A percentile compares a stretch with the other conserved stretches of the same genome.
Evolutionary conservation across 2,797 vertebrate genomes (phyloP).

Genomic region (Dallia pectoralis): DNA sequence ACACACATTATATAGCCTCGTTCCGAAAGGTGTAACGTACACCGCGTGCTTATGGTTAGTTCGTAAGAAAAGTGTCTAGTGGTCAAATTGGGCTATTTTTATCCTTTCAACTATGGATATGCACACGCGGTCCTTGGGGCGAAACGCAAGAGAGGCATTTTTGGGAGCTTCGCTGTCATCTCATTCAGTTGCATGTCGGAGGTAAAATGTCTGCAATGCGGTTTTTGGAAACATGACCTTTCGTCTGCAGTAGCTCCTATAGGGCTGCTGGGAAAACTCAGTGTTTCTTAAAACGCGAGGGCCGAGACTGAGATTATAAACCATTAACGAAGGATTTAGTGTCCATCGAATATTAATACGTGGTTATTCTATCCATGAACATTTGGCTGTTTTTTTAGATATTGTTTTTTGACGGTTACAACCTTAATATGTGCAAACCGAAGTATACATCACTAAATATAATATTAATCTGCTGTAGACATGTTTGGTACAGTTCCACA

Average conservation of each 20-base stretch:
- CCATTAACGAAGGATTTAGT: not conserved
- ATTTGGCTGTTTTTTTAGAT: not conserved
- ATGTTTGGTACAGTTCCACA: not conserved
- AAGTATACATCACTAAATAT: not conserved
- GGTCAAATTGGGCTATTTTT: slow-evolving; percentile 64
- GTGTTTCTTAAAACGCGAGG: slow-evolving; percentile 1
- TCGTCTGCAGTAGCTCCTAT: not conserved
- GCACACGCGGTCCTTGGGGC: slow-evolving; percentile 43
- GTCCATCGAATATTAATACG: not conserved
- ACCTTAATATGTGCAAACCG: not conserved
- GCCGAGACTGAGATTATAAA: not conserved
- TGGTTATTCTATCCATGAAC: not conserved
- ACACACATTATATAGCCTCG: slow-evolving; percentile 45
- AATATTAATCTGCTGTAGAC: not conserved
- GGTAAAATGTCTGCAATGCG: slow-evolving; percentile 30
- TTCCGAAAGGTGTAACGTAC: slow-evolving; percentile 45
- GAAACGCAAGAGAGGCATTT: slow-evolving; percentile 44
- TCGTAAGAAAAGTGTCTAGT: slow-evolving; percentile 63
- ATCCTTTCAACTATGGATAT: slow-evolving; percentile 44
- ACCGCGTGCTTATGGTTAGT: slow-evolving; percentile 54
- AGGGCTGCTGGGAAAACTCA: not conserved
- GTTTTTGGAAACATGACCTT: slow-evolving; percentile 25
- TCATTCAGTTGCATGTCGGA: slow-evolving; percentile 16
- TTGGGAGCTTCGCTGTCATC: slow-evolving; percentile 10
- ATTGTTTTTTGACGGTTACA: not conserved